A percentile compares a stretch with the other conserved stretches of the same genome.
Evolutionary conservation across 2,888 invertebrate species (phyloP).

Genomic region (Agapetus fuscipes): DNA sequence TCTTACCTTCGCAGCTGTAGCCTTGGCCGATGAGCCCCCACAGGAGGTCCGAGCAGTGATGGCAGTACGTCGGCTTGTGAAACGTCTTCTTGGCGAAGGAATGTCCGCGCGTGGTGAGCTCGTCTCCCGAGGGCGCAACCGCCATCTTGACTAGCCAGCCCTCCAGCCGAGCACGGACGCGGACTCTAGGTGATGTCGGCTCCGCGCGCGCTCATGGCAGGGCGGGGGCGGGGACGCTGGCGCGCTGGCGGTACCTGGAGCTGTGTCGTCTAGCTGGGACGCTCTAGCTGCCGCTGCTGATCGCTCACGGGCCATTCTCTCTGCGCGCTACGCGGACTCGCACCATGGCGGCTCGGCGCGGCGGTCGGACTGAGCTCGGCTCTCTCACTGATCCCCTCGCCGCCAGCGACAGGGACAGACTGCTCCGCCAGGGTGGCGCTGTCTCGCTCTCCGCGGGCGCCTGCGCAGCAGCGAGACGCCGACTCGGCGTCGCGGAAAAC

Average conservation of each 20-base stretch:
- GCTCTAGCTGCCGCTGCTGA: conserved; percentile 73
- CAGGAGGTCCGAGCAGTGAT: conserved; percentile 99
- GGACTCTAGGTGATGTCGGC: too few relatives aligned
- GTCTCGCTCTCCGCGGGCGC: too few relatives aligned
- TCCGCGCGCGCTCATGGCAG: too few relatives aligned
- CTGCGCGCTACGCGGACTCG: conserved; percentile 63
- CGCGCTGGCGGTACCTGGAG: too few relatives aligned
- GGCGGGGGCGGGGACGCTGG: too few relatives aligned
- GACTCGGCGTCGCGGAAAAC: too few relatives aligned
- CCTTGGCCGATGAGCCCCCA: conserved; percentile 99
- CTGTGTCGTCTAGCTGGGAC: conserved; percentile 68
- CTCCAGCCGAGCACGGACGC: too few relatives aligned
- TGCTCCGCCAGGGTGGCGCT: too few relatives aligned
- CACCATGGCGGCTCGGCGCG: conserved; percentile 61
- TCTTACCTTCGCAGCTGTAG: conserved; percentile 97
- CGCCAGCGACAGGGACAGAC: too few relatives aligned
- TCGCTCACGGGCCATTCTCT: conserved; percentile 63
- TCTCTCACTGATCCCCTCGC: conserved; percentile 24
- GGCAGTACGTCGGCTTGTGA: conserved; percentile 99
- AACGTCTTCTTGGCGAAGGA: conserved; percentile 99
- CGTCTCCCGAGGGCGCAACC: conserved; percentile 52
- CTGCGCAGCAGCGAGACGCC: too few relatives aligned
- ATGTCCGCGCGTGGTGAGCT: conserved; percentile 72
- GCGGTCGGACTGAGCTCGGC: conserved; percentile 54
- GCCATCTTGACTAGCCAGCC: too few relatives aligned